Conservation (phyloP, 2,113 vertebrate species). For the Paralichthys olivaceus region DNA sequence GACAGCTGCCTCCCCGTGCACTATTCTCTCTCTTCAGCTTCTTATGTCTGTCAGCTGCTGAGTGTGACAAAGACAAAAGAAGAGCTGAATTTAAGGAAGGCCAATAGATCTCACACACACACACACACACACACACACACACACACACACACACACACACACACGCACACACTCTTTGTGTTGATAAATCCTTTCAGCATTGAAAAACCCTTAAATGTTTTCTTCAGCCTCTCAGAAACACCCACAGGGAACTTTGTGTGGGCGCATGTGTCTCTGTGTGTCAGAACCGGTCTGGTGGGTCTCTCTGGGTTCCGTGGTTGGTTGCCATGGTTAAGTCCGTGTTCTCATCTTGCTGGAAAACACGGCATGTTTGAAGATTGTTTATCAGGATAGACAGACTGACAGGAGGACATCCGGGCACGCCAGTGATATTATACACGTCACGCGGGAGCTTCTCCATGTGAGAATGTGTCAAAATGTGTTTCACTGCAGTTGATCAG, state of each 20-base stretch:
- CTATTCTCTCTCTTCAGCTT: conserved; percentile 8
- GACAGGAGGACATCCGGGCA: neutral
- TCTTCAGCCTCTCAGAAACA: neutral
- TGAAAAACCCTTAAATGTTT: conserved; percentile 30
- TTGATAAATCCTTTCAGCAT: conserved; percentile 7
- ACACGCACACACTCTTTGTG: neutral
- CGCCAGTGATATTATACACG: too few species aligned
- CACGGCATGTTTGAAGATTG: neutral
- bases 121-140: conserved; percentile 10
- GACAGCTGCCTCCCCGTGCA: conserved; percentile 46
- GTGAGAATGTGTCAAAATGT: neutral
- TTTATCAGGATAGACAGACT: neutral
- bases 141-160: conserved; percentile 4
- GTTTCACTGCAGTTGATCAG: neutral
- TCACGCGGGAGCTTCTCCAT: neutral
- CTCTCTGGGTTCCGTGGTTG: conserved; percentile 11
- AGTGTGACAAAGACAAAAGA: neutral
- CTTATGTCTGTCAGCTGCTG: conserved; percentile 48
- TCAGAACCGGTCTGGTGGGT: conserved; percentile 51
- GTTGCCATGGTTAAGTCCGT: conserved; percentile 31
- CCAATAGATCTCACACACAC: neutral
- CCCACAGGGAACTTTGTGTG: neutral
- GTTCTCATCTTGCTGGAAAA: conserved; percentile 28
- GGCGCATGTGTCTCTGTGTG: neutral
- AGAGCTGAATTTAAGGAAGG: neutral